A percentile compares a stretch with the other conserved stretches of the same genome.
phyloP scores from a whole-genome alignment of 2,113 vertebrate genomes.

The Atherinomorus stipes region DNA sequence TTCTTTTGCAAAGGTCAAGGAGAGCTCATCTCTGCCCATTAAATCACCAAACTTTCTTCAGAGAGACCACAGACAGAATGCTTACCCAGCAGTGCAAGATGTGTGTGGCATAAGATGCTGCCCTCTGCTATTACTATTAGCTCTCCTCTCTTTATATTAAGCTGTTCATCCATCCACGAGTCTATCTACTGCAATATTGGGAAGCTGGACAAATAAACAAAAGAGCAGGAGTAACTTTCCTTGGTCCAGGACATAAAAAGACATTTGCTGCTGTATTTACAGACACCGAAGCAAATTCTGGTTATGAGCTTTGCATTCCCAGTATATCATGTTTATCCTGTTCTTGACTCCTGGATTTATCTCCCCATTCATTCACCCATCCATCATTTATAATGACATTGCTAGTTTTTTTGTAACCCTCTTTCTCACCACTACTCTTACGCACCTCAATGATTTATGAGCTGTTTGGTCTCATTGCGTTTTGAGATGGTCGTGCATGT shows the following conservation, averaged over 20 bases:
- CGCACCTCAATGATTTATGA: slow-evolving; percentile 78
- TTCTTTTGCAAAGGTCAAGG: too few species aligned
- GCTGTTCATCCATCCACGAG: too few species aligned
- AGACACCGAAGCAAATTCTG: slow-evolving; percentile 9
- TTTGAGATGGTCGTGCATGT: slow-evolving; percentile 51
- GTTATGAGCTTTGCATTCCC: slow-evolving; percentile 23
- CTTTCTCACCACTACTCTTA: slow-evolving; percentile 51
- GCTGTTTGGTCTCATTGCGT: slow-evolving; percentile 56
- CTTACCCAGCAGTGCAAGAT: too few species aligned
- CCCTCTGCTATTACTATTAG: too few species aligned
- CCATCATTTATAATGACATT: slow-evolving; percentile 75
- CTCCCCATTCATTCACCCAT: slow-evolving; percentile 73
- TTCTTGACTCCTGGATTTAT: slow-evolving; percentile 62
- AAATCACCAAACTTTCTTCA: too few species aligned
- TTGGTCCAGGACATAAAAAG: neutral
- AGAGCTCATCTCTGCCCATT: too few species aligned
- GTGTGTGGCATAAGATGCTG: too few species aligned
- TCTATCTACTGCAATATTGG: slow-evolving; percentile 10
- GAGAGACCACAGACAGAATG: too few species aligned
- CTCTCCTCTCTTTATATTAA: too few species aligned
- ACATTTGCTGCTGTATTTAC: slow-evolving; percentile 4
- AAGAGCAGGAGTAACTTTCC: neutral
- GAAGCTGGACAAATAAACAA: slow-evolving; percentile 1
- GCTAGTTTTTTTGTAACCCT: slow-evolving; percentile 29
- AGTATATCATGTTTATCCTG: slow-evolving; percentile 45